These are phyloP conservation scores for Dasysyrphus albostriatus DNA, from an alignment of 2,888 invertebrate species.

Conservation along the genomic window DNA sequence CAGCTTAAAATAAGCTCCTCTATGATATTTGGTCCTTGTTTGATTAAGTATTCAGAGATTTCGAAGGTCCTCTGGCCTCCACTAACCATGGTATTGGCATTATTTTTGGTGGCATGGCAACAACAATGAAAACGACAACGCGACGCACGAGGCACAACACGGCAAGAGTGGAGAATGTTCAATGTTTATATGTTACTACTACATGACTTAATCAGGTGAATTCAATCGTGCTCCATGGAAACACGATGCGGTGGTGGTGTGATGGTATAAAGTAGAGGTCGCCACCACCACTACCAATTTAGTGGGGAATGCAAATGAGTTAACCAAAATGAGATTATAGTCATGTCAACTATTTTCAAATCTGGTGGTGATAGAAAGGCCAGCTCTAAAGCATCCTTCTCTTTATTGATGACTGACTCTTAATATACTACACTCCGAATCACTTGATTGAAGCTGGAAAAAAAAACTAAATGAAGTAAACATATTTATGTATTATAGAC, in stretches of 20 bases:
- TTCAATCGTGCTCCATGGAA: slow-evolving; percentile 22
- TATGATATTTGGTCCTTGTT: slow-evolving; percentile 31
- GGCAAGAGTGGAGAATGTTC: neutral
- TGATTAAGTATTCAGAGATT: slow-evolving; percentile 64
- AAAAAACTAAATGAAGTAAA: too few relatives aligned
- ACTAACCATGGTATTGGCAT: neutral
- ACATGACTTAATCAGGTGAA: slow-evolving; percentile 36
- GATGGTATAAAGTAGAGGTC: neutral
- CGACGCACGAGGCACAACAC: neutral
- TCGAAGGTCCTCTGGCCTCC: slow-evolving; percentile 29
- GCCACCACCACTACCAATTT: slow-evolving; percentile 32
- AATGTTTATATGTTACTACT: slow-evolving; percentile 21
- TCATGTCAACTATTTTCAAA: slow-evolving; percentile 64
- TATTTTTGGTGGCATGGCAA: slow-evolving; percentile 16
- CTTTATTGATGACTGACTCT: slow-evolving; percentile 15
- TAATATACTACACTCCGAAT: neutral
- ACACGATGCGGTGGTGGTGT: neutral
- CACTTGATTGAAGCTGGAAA: neutral
- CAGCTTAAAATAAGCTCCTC: slow-evolving; percentile 24
- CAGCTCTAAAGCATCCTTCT: slow-evolving; percentile 11
- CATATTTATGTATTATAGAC: too few relatives aligned
- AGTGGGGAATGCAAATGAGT: slow-evolving; percentile 69
- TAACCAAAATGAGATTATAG: slow-evolving; percentile 69
- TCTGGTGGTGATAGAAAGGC: slow-evolving; percentile 39
- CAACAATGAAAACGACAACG: neutral